These are phyloP conservation scores for Macquaria australasica DNA, from an alignment of 2,113 vertebrate genomes.

Conservation along the genomic window DNA sequence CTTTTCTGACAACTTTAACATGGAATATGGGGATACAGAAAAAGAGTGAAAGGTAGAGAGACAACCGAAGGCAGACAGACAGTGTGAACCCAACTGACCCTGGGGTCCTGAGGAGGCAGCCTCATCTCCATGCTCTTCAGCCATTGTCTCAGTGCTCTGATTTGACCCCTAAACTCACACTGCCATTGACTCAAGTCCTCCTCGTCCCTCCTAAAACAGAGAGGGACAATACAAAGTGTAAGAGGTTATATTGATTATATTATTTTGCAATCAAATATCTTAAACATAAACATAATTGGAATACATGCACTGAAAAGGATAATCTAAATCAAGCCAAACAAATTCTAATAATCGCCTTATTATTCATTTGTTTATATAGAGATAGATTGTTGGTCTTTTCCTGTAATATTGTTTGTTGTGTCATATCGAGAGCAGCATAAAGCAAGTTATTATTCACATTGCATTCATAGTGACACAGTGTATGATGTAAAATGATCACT, in stretches of 20 bases:
- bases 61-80: conserved; percentile 25
- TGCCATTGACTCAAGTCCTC: conserved; percentile 79
- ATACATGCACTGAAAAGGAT: neutral
- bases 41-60: neutral
- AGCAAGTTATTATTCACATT: neutral
- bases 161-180: conserved; percentile 85
- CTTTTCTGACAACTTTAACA: neutral
- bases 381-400: neutral
- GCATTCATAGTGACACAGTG: neutral
- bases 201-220: conserved; percentile 64
- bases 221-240: neutral
- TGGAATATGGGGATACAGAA: neutral
- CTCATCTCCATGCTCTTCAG: conserved; percentile 86
- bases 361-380: neutral
- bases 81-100: conserved; percentile 72
- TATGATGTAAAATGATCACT: neutral
- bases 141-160: conserved; percentile 86
- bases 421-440: neutral
- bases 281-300: neutral
- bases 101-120: conserved; percentile 73
- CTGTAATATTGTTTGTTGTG: neutral
- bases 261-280: neutral
- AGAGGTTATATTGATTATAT: neutral
- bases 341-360: neutral
- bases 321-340: neutral